Percentiles rank a stretch among this genome's conserved stretches.
Conservation (phyloP, 1,140 invertebrate species). For the Parasteatoda tepidariorum region DNA sequence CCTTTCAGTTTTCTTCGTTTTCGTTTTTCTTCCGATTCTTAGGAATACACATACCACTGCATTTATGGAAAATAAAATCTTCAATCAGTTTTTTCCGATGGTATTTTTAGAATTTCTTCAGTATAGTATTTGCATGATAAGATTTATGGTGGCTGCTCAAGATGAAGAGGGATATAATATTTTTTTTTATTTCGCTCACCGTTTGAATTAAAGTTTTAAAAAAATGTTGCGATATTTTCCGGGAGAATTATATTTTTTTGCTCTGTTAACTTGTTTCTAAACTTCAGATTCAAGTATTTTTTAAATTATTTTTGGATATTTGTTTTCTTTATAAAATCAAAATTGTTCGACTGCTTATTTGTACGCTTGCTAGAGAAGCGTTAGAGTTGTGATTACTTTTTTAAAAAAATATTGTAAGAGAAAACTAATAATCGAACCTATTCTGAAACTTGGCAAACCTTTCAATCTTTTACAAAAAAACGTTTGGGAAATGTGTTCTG, state of each 20-base stretch:
- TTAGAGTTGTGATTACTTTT: neutral
- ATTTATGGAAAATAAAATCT: neutral
- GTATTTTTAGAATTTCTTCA: conserved; percentile 17
- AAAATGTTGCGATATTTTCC: neutral
- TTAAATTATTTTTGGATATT: neutral
- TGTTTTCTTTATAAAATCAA: neutral
- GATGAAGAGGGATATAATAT: neutral
- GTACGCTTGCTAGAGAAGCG: neutral
- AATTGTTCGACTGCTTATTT: neutral
- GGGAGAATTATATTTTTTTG: too few species aligned
- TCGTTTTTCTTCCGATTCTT: neutral
- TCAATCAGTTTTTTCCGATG: neutral
- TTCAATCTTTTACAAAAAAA: too few species aligned
- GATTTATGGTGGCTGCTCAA: neutral
- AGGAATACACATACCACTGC: neutral
- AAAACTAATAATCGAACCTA: neutral
- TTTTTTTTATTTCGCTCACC: neutral
- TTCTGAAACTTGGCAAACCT: too few species aligned
- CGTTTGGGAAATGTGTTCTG: too few species aligned
- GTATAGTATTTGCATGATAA: neutral
- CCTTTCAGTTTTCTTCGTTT: neutral
- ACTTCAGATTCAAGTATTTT: neutral
- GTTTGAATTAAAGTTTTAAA: neutral
- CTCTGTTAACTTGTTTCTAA: neutral
- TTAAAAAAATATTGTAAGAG: neutral